These are phyloP conservation scores for Aegotheles bennettii DNA, from an alignment of 2,113 vertebrate species.

Conservation along the genomic window DNA sequence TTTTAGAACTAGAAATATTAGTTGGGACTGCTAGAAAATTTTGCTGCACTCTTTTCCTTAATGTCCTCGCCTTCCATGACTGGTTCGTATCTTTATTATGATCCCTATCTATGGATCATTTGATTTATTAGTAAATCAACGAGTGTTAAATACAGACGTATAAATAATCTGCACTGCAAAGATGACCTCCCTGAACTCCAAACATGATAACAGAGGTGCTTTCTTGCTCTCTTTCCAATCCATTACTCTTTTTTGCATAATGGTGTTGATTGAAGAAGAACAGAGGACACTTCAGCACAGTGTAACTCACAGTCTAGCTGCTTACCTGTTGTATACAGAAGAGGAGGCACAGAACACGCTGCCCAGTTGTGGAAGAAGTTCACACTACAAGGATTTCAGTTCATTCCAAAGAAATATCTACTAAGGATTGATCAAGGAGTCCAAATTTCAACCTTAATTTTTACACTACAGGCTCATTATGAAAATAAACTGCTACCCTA, in stretches of 20 bases:
- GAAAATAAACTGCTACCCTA: not conserved
- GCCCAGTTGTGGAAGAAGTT: not conserved
- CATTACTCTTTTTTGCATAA: not conserved
- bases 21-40: not conserved
- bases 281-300: not conserved
- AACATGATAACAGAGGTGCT: not conserved
- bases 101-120: not conserved
- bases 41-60: not conserved
- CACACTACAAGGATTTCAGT: not conserved
- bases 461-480: not conserved
- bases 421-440: not conserved
- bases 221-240: not conserved
- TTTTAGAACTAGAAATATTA: not conserved
- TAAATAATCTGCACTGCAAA: not conserved
- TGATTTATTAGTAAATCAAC: not conserved
- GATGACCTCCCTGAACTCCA: not conserved
- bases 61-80: not conserved
- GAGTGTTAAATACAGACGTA: not conserved
- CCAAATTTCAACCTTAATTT: not conserved
- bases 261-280: rapidly evolving
- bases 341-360: not conserved
- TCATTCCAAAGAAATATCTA: not conserved
- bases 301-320: rapidly evolving
- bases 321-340: not conserved
- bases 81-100: not conserved